Base-by-base conservation (phyloP, 2,113 vertebrate genomes). In the Amphiprion ocellaris region DNA sequence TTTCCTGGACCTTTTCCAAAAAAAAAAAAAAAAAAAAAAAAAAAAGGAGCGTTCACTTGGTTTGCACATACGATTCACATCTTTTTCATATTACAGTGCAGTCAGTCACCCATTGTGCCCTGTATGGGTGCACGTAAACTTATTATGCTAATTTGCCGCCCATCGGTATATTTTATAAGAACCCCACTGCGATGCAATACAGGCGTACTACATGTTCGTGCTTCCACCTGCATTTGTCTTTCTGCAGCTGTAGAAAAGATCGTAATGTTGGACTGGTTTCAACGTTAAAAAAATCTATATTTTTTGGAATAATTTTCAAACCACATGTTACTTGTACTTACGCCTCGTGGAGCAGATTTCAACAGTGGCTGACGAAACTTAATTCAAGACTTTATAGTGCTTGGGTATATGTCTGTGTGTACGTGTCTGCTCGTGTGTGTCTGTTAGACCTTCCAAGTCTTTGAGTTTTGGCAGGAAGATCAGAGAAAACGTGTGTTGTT, bases 381-480 rank as follows among this genome's bases (percentile, higher is more conserved):
- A 82, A 90, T 85, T 85, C 83, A 81, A 84, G 75, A 85, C 77
- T 85, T 89, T 84, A 82, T 76, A 78, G 30, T 10, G 65, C 69
- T 71, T 2, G 61, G 70, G 60, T 81, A 67, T 74, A 64, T 26
- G 81, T 74, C 46, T 2, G 37, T 83, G 84, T 82, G 83, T 89
- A 44, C 30, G 78, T 74, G 77, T 41, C 50, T n/a, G 80, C 10
- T 46, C 30, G 16, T 46, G 75, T 30, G 63, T 82, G 72, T 44
- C 47, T 84, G 69, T 90, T 74, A 75, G 75, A 72, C 74, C 86
- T 90, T 90, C 82, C 63, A 86, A 89, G 74, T 87, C 87, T 91
- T 91, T 89, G 77, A 82, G 81, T 90, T 89, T 84, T 92, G 91
- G 91, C 91, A 91, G 84, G 15, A 15, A 92, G 88, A 93, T 93